A percentile compares a stretch with the other conserved stretches of the same genome.
Evolutionary conservation across 2,888 invertebrate genomes (phyloP).

Genomic region (Nineta flava): DNA sequence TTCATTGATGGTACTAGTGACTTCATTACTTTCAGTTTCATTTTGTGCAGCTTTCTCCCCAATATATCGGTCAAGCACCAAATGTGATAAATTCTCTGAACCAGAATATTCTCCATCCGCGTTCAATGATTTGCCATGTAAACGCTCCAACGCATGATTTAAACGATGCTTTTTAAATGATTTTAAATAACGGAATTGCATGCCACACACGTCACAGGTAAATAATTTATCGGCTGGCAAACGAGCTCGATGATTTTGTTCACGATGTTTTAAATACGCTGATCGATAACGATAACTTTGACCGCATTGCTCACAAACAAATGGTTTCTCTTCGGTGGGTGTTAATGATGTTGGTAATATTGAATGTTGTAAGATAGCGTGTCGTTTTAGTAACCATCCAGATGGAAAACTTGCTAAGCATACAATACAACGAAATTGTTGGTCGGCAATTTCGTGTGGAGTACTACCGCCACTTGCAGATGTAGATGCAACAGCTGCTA

Average conservation of each 20-base stretch:
- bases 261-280: conserved; percentile 69
- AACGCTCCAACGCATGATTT: conserved; percentile 69
- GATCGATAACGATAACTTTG: conserved; percentile 80
- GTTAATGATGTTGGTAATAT: conserved; percentile 20
- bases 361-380: conserved; percentile 71
- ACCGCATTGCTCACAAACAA: conserved; percentile 82
- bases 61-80: background rate
- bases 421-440: conserved; percentile 51
- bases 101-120: conserved; percentile 4
- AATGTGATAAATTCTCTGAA: conserved; percentile 1
- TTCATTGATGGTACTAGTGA: conserved; percentile 52
- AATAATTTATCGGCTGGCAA: conserved; percentile 79
- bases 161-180: conserved; percentile 81
- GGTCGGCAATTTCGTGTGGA: conserved; percentile 23
- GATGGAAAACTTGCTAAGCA: conserved; percentile 79
- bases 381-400: conserved; percentile 73
- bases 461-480: conserved; percentile 33
- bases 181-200: conserved; percentile 81
- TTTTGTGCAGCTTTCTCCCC: conserved; percentile 9
- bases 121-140: conserved; percentile 49
- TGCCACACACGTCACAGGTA: conserved; percentile 82
- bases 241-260: conserved; percentile 76
- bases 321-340: conserved; percentile 62
- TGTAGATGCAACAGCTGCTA: conserved; percentile 23
- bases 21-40: conserved; percentile 39